These are phyloP conservation scores for Platanista minor DNA, from an alignment of 2,113 vertebrate species.

Conservation along the genomic window DNA sequence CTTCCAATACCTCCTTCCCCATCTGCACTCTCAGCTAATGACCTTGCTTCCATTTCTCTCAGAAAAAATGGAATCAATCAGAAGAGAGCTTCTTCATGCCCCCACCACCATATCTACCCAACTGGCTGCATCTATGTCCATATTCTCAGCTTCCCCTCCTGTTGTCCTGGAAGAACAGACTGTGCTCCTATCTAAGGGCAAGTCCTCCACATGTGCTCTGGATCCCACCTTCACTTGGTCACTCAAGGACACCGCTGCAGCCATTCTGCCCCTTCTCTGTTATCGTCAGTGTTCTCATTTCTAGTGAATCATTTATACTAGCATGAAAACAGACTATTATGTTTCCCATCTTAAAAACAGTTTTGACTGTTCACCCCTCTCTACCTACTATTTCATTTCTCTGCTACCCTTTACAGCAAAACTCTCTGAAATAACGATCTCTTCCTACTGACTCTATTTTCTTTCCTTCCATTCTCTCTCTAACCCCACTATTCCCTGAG, in stretches of 20 bases:
- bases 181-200: background rate
- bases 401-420: background rate
- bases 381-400: background rate
- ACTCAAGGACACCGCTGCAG: background rate
- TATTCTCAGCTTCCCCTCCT: background rate
- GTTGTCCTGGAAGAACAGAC: background rate
- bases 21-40: background rate
- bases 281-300: background rate
- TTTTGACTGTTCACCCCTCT: background rate
- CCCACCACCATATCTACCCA: background rate
- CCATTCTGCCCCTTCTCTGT: too few species aligned
- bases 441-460: background rate
- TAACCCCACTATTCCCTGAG: too few species aligned
- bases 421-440: background rate
- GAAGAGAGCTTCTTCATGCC: background rate
- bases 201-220: background rate
- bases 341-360: background rate
- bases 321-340: background rate
- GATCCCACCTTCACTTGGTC: background rate
- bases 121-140: background rate
- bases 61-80: background rate
- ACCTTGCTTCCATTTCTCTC: background rate
- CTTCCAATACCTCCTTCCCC: background rate
- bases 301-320: background rate
- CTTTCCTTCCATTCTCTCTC: background rate